Evolutionary conservation across 92 coral and sea anemone species (phyloP), one percentile per base, ranked within the genome.

Genomic region (Umimayanthus chanpuru): DNA sequence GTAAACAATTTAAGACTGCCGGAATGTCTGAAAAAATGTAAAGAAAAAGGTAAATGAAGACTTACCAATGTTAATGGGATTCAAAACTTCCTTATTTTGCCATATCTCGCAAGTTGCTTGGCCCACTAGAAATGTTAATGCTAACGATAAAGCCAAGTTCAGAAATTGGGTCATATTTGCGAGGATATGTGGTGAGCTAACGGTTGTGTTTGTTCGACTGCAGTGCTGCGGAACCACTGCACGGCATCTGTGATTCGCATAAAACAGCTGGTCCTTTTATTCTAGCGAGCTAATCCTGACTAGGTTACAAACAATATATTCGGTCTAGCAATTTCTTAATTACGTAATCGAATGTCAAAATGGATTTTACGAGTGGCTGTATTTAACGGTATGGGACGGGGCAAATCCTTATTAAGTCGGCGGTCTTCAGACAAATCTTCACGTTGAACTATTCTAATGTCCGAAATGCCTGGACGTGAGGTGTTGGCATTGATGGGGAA

Each of bases 91-190:
- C 44, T 26, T 75, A 43, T 75, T 75, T 39, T 75, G 26, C 79
- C 79, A 75, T 75, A 75, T 75, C 5, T 75, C 79, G 39, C 79
- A 36, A 75, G 79, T 39, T n/a, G 79, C 28, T 75, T 21, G 79
- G 6, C 14, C 79, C 6, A 75, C 25, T n/a, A 75, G 25, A n/a
- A 26, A 53, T 39, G 28, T 14, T 39, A 75, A n/a, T 75, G 28
- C 6, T 39, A 75, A 43, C 30, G n/a, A 16, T 4, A 75, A 39
- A 15, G 28, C 79, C 5, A 75, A 75, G 9, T 20, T 28, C 79
- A 75, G 49, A 43, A 75, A 75, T 9, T 21, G 68, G 38, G 1
- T 36, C 79, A 75, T 75, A 73, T 39, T 75, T 40, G n/a, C 58
- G 58, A 2, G 58, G 20, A 53, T 53, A 2, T 12, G 36, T 73